phyloP scores from a whole-genome alignment of 2,888 invertebrate species.

The Andrena hattorfiana region DNA sequence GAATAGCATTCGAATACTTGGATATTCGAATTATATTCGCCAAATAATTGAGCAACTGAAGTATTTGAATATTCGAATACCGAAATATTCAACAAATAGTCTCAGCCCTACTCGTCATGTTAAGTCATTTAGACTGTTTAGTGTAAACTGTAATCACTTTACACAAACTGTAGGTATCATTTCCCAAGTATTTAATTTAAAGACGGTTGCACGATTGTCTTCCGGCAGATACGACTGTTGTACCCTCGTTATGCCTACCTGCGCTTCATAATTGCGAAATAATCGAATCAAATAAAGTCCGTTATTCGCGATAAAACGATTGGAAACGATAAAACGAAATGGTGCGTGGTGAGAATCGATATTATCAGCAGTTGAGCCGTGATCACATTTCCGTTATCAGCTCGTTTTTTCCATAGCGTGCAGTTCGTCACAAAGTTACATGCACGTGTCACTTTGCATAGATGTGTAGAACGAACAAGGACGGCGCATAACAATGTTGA shows the following conservation, averaged over 20 bases:
- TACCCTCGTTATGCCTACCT: too few relatives aligned
- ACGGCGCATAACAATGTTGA: not conserved
- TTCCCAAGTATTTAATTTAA: not conserved
- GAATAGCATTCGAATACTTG: too few relatives aligned
- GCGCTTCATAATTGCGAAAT: not conserved
- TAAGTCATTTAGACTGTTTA: not conserved
- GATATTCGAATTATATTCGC: too few relatives aligned
- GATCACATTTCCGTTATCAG: constrained; percentile 49
- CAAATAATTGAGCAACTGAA: too few relatives aligned
- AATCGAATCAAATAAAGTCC: not conserved
- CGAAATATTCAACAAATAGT: too few relatives aligned
- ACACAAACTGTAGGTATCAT: too few relatives aligned
- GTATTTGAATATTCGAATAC: too few relatives aligned
- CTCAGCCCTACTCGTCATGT: not conserved
- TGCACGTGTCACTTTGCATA: constrained; percentile 3
- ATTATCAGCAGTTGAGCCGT: constrained; percentile 16
- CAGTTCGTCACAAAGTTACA: constrained; percentile 20
- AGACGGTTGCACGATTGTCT: too few relatives aligned
- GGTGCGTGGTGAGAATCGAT: constrained; percentile 10
- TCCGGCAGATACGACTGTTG: too few relatives aligned
- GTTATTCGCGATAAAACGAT: not conserved
- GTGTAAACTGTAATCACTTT: not conserved
- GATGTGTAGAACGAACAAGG: constrained; percentile 5
- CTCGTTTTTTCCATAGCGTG: not conserved
- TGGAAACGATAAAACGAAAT: constrained; percentile 9